Percentiles rank a stretch among this genome's conserved stretches.
Conservation (phyloP, 2,888 invertebrate species). For the Mimas tiliae region DNA sequence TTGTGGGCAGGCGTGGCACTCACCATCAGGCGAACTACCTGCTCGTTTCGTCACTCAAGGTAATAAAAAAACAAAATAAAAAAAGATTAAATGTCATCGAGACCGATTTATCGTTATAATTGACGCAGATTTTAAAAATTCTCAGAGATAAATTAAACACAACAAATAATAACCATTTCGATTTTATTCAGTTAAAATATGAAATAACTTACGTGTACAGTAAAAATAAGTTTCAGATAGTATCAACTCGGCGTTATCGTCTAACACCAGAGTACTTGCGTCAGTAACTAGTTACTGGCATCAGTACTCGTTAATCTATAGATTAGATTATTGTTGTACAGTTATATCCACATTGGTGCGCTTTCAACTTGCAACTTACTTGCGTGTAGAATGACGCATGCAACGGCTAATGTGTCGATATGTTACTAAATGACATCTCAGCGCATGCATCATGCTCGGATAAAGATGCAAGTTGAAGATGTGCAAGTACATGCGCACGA, state of each 20-base stretch:
- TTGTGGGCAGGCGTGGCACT: too few species aligned
- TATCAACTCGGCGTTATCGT: conserved; percentile 13
- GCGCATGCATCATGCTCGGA: too few species aligned
- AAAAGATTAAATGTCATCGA: too few species aligned
- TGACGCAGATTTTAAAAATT: too few species aligned
- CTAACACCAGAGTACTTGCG: conserved; percentile 38
- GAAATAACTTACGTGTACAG: conserved; percentile 84
- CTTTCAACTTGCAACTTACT: conserved; percentile 43
- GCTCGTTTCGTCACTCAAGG: too few species aligned
- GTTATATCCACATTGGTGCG: background rate
- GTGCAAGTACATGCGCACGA: background rate
- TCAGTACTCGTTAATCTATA: conserved; percentile 61
- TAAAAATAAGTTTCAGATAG: conserved; percentile 83
- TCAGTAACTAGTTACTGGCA: background rate
- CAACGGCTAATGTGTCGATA: too few species aligned
- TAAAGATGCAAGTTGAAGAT: too few species aligned
- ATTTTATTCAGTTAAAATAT: conserved; percentile 85
- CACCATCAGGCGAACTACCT: too few species aligned
- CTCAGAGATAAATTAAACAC: conserved; percentile 46
- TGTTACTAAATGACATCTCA: too few species aligned
- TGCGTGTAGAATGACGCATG: conserved; percentile 51
- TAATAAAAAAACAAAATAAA: too few species aligned
- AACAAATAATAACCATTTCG: conserved; percentile 79
- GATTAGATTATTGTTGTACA: conserved; percentile 82
- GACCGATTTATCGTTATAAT: too few species aligned